Conservation (phyloP, 1,140 invertebrate species). For the Drosophila mauritiana region DNA sequence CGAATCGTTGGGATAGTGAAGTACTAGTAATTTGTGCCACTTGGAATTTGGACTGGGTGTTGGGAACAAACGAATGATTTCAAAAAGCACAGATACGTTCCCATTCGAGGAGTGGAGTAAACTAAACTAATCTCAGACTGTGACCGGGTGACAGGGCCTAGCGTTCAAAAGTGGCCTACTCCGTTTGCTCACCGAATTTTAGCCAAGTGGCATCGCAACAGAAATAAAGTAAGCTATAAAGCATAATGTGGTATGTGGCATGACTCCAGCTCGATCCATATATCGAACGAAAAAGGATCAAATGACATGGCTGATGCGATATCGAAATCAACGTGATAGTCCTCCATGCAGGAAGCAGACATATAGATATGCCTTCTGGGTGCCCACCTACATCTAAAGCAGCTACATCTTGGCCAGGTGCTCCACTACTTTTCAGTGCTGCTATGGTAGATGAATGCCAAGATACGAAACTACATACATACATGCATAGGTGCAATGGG, state of each 20-base stretch:
- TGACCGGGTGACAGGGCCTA: not conserved
- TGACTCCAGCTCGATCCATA: not conserved
- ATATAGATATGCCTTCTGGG: too few relatives aligned
- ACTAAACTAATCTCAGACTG: not conserved
- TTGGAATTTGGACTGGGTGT: constrained; percentile 39
- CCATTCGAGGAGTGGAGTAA: not conserved
- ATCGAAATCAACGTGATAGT: not conserved
- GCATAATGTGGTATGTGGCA: not conserved
- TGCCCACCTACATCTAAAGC: too few relatives aligned
- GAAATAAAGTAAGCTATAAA: not conserved
- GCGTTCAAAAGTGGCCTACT: not conserved
- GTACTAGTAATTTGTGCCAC: constrained; percentile 46
- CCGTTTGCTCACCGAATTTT: not conserved
- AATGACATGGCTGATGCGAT: not conserved
- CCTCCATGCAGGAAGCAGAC: too few relatives aligned
- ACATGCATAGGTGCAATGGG: too few relatives aligned
- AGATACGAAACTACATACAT: too few relatives aligned
- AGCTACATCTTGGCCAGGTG: too few relatives aligned
- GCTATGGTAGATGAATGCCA: too few relatives aligned
- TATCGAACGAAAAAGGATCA: not conserved
- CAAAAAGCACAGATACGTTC: constrained; percentile 8
- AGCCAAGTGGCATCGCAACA: too few relatives aligned
- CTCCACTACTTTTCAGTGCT: too few relatives aligned
- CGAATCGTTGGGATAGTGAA: not conserved
- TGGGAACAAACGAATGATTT: not conserved